Conservation (phyloP, 2,797 vertebrate species). For the Eospalax fontanierii region DNA sequence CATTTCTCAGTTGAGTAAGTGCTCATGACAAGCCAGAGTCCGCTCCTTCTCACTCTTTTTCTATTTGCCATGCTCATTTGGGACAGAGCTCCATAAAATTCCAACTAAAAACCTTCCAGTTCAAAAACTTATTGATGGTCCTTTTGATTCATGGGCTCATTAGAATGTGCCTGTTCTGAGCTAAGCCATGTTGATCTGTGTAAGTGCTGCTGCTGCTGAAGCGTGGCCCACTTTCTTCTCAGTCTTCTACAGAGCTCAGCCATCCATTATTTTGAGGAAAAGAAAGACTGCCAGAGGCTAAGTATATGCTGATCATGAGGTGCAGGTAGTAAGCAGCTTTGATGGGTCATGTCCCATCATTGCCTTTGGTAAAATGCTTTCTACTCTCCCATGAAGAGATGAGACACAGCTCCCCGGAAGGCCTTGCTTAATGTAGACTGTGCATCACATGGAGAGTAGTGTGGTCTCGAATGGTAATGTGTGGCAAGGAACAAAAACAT, state of each 20-base stretch:
- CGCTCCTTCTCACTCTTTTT: neutral
- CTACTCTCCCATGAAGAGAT: neutral
- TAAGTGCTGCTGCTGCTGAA: neutral
- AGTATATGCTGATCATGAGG: neutral
- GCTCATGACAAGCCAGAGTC: neutral
- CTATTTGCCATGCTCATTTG: neutral
- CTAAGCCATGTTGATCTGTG: neutral
- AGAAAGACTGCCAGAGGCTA: neutral
- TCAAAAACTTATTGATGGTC: neutral
- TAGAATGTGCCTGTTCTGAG: neutral
- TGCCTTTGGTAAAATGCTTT: neutral
- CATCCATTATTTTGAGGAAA: slow-evolving; percentile 45
- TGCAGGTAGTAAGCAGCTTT: rapidly evolving
- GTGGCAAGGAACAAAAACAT: neutral
- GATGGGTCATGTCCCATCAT: neutral
- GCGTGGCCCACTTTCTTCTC: neutral
- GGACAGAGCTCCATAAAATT: neutral
- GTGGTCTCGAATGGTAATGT: rapidly evolving
- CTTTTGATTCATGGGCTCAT: slow-evolving; percentile 10
- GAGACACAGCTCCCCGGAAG: neutral
- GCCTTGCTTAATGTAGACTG: neutral
- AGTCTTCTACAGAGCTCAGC: neutral
- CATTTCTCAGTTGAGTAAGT: neutral
- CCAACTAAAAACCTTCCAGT: neutral
- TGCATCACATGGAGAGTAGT: neutral